Percentiles rank a stretch among this genome's conserved stretches.
Conservation (phyloP, 2,888 invertebrate species). For the Limnephilus lunatus region DNA sequence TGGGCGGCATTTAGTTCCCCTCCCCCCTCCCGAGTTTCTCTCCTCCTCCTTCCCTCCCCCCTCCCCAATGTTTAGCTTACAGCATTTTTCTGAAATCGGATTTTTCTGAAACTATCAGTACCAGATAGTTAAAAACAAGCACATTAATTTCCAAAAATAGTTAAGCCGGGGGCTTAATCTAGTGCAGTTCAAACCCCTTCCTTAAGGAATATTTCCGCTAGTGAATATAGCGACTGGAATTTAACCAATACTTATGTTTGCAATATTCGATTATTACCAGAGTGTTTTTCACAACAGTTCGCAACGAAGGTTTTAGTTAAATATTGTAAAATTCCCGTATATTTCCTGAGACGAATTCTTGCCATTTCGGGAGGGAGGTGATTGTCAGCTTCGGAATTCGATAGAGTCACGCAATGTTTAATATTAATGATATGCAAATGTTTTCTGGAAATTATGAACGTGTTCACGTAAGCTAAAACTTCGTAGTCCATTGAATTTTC, state of each 20-base stretch:
- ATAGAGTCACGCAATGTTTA: background rate
- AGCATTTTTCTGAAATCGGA: too few relatives aligned
- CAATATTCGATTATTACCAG: background rate
- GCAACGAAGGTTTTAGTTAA: background rate
- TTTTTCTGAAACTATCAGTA: too few relatives aligned
- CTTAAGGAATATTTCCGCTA: background rate
- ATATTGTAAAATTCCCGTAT: background rate
- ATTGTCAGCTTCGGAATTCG: background rate
- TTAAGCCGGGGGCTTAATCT: too few relatives aligned
- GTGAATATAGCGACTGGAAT: background rate
- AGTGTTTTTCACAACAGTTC: background rate
- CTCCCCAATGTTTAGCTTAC: too few relatives aligned
- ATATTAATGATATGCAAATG: background rate
- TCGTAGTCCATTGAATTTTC: background rate
- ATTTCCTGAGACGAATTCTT: background rate
- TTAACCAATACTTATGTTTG: background rate
- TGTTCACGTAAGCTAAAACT: background rate
- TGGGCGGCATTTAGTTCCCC: too few relatives aligned
- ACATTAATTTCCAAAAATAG: background rate
- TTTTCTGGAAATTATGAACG: background rate
- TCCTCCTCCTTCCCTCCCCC: too few relatives aligned
- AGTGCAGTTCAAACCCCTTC: background rate
- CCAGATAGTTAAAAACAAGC: too few relatives aligned
- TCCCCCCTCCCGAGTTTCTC: too few relatives aligned
- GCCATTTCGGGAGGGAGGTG: background rate